Percentiles rank a stretch among this genome's conserved stretches.
Evolutionary conservation across 2,888 invertebrate species (phyloP).

Genomic region (Sisyra nigra): DNA sequence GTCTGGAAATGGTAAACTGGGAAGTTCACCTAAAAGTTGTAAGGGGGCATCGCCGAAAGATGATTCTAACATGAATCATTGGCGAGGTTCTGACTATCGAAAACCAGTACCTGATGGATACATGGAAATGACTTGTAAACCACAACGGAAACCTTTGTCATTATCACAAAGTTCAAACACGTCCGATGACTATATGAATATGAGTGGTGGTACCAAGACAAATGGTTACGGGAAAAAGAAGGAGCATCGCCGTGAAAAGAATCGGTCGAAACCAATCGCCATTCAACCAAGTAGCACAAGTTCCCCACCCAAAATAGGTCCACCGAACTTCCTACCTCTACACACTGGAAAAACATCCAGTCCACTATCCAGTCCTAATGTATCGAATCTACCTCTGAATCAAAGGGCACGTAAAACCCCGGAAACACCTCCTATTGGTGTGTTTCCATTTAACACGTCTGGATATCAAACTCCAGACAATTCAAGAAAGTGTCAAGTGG

Average conservation of each 20-base stretch:
- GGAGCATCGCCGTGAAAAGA: slow-evolving; percentile 23
- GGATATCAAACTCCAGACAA: slow-evolving; percentile 13
- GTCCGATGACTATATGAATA: slow-evolving; percentile 35
- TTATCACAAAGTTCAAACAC: slow-evolving; percentile 19
- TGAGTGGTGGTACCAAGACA: slow-evolving; percentile 23
- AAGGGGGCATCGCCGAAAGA: slow-evolving; percentile 20
- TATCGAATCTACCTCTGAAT: slow-evolving; percentile 5
- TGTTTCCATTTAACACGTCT: slow-evolving; percentile 8
- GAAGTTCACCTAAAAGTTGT: slow-evolving; percentile 9
- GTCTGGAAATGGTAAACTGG: slow-evolving; percentile 24
- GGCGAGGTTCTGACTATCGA: slow-evolving; percentile 15
- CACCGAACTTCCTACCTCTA: slow-evolving; percentile 29
- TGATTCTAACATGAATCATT: slow-evolving; percentile 24
- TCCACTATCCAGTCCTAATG: slow-evolving; percentile 26
- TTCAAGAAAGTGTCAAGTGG: slow-evolving; percentile 21
- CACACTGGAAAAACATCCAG: slow-evolving; percentile 26
- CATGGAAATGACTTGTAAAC: slow-evolving; percentile 43
- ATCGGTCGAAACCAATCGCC: slow-evolving; percentile 44
- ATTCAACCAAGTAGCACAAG: slow-evolving; percentile 31
- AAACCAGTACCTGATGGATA: slow-evolving; percentile 40
- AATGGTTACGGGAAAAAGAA: slow-evolving; percentile 17
- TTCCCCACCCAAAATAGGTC: slow-evolving; percentile 27
- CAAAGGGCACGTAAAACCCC: slow-evolving; percentile 11
- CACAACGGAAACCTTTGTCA: slow-evolving; percentile 16
- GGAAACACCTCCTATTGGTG: slow-evolving; percentile 8